Base-by-base conservation (phyloP, 2,797 vertebrate species). In the Parauchenoglanis punctatus region DNA sequence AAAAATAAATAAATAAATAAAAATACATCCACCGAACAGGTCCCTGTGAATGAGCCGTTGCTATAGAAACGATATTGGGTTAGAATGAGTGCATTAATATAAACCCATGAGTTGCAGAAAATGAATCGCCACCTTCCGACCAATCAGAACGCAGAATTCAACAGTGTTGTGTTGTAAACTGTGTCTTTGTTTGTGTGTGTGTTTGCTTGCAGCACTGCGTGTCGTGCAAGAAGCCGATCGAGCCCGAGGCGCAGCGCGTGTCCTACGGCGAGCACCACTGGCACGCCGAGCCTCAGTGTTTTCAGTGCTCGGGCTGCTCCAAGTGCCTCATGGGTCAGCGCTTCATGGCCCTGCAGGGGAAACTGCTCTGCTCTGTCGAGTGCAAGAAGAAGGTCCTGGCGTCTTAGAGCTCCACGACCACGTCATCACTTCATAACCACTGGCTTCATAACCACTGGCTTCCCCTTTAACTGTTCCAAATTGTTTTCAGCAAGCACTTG, bases 191-290 rank as follows among this genome's bases (percentile, higher is more conserved):
- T 68, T 75, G 68, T 28, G 52, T 56, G 44, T 70, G 11, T 86
- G 13, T 88, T 44, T 85, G 3, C 89, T 49, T 35, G 35, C 95
- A 99, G 99, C 92, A 94, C 83, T 99, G 99, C 88, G 92, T 95
- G 23, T 94, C 97, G 52, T 99, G 99, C 90, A 96, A 97, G 92
- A 94, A 95, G 4, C 92, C 96, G 3, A 96, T 99, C 70, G 98
- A 98, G 46, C 99, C 99, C 0, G 98, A 99, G 93, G 97, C 97
- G 18, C 98, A 99, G 91, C 93, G 98, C 23, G 98, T 99, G 83
- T 96, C 97, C 1, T 99, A 98, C 81, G 98, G 98, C 80, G 97
- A 92, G n/a, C 95, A 97, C 93, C 97, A 96, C 93, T 99, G 98
- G 98, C 98, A 99, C 0, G 98, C 98, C 0, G 93, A 95, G 0